Conservation (phyloP, 2,113 vertebrate genomes). For the Mormyrus lacerda region DNA sequence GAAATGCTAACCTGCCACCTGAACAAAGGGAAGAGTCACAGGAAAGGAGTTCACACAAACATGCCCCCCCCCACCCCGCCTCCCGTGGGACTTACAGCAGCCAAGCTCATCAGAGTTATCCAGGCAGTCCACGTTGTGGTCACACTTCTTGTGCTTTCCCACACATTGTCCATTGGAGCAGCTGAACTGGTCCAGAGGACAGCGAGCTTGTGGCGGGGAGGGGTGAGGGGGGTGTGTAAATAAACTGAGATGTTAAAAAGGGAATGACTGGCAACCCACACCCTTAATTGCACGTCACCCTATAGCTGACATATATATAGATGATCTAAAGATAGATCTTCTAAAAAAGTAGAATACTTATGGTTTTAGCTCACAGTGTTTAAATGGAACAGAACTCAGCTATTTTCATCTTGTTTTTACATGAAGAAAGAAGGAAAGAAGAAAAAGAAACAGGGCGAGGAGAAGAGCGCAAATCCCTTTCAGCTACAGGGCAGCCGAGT, state of each 20-base stretch:
- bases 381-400: background rate
- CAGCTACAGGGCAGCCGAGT: background rate
- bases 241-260: background rate
- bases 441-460: background rate
- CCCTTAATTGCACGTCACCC: background rate
- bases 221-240: background rate
- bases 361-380: background rate
- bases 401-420: slow-evolving; percentile 2
- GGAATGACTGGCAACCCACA: background rate
- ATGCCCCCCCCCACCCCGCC: background rate
- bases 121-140: slow-evolving; percentile 84
- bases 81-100: slow-evolving; percentile 90
- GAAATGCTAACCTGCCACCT: background rate
- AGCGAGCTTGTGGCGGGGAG: slow-evolving; percentile 61
- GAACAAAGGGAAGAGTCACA: background rate
- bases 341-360: background rate
- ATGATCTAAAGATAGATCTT: background rate
- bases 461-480: background rate
- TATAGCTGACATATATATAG: background rate
- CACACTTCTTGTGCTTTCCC: slow-evolving; percentile 90
- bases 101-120: slow-evolving; percentile 89
- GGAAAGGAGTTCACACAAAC: background rate
- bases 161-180: slow-evolving; percentile 88
- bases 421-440: background rate
- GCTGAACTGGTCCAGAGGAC: slow-evolving; percentile 81